Evolutionary conservation across 1,140 invertebrate genomes (phyloP).

Genomic region (Chelonus insularis): DNA sequence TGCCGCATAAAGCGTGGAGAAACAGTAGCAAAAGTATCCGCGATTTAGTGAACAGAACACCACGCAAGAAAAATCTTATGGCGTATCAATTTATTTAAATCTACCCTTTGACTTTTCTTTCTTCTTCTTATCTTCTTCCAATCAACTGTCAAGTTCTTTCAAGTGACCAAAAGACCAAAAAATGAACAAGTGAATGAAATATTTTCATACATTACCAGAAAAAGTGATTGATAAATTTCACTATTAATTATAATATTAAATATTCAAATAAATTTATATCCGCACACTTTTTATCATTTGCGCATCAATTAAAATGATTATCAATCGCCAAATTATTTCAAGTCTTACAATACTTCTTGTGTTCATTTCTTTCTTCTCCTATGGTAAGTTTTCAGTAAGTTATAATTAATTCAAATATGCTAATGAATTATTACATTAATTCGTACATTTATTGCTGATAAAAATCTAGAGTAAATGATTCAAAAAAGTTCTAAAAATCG

Average conservation of each 20-base stretch:
- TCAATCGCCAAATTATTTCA: slow-evolving; percentile 9
- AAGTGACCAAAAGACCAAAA: no score
- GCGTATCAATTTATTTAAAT: neutral
- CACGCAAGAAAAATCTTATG: neutral
- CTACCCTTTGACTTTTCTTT: neutral
- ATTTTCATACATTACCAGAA: no score
- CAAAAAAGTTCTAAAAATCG: neutral
- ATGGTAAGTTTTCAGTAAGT: slow-evolving; percentile 12
- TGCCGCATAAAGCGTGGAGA: slow-evolving; percentile 1
- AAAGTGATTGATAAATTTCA: no score
- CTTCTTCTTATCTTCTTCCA: neutral
- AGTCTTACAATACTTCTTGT: slow-evolving; percentile 9
- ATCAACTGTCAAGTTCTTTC: no score
- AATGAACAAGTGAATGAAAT: no score
- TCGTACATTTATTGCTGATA: neutral
- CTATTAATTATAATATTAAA: no score
- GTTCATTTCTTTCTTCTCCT: slow-evolving; percentile 14
- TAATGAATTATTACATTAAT: neutral
- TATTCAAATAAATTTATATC: no score
- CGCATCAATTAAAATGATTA: neutral
- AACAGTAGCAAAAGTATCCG: no score
- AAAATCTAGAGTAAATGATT: no score
- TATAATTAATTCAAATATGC: neutral
- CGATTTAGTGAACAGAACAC: neutral
- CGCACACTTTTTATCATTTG: neutral